These are phyloP conservation scores for Vicugna pacos DNA, from an alignment of 2,113 vertebrate genomes.

Conservation along the genomic window DNA sequence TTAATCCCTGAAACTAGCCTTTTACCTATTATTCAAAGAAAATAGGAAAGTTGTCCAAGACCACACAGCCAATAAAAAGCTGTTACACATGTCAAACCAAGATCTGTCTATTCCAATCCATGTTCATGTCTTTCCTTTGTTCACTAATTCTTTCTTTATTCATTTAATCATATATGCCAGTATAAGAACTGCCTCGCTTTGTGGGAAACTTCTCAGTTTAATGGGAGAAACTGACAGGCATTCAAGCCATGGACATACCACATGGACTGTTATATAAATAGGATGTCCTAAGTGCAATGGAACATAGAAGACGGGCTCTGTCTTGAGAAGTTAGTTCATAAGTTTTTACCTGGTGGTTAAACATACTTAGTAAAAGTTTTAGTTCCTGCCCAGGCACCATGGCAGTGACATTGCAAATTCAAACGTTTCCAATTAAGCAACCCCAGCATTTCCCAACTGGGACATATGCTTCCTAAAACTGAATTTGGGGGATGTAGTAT, in stretches of 20 bases:
- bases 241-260: not conserved
- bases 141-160: not conserved
- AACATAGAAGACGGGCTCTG: not conserved
- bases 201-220: not conserved
- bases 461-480: not conserved
- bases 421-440: not conserved
- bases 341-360: not conserved
- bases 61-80: slow-evolving; percentile 32
- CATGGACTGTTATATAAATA: not conserved
- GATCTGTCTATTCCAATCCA: not conserved
- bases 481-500: not conserved
- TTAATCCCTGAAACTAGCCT: slow-evolving; percentile 43
- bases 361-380: slow-evolving; percentile 4
- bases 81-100: slow-evolving; percentile 32
- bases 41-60: slow-evolving; percentile 3
- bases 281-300: not conserved
- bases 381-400: not conserved
- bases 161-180: not conserved
- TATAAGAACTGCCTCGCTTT: not conserved
- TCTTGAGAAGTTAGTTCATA: slow-evolving; percentile 1
- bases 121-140: not conserved
- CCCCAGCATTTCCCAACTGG: not conserved
- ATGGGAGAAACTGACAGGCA: not conserved
- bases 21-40: slow-evolving; percentile 23
- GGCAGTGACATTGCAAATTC: slow-evolving; percentile 11